Evolutionary conservation across 2,113 vertebrate species (phyloP).

Genomic region (Tricholaema leucomelas): DNA sequence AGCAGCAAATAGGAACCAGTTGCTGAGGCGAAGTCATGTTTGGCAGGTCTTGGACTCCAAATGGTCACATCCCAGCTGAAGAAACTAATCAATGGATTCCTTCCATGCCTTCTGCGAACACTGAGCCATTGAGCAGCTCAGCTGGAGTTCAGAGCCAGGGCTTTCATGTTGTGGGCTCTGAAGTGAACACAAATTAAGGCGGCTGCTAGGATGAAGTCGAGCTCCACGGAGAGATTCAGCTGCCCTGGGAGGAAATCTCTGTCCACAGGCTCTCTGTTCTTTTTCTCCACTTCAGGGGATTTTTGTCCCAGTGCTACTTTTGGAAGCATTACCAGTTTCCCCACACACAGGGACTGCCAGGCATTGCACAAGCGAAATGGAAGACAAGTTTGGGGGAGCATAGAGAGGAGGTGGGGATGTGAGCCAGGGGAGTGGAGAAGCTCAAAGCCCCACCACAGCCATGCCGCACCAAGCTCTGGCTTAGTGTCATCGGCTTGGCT

Average conservation of each 20-base stretch:
- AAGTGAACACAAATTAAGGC: slow-evolving; percentile 60
- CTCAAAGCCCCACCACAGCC: background rate
- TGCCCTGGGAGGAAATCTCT: background rate
- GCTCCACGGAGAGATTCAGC: background rate
- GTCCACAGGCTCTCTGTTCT: background rate
- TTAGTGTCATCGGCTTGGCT: background rate
- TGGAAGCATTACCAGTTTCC: background rate
- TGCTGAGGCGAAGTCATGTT: slow-evolving; percentile 53
- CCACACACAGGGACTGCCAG: fast-evolving
- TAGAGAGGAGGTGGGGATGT: background rate
- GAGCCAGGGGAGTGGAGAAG: background rate
- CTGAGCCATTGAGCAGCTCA: slow-evolving; percentile 61
- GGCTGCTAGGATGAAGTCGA: background rate
- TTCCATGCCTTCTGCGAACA: slow-evolving; percentile 61
- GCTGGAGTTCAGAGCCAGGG: slow-evolving; percentile 51
- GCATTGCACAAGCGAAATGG: background rate
- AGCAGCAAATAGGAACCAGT: slow-evolving; percentile 65
- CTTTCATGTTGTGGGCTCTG: slow-evolving; percentile 62
- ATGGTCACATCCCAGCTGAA: slow-evolving; percentile 61
- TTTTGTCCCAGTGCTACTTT: background rate
- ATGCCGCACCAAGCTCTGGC: background rate
- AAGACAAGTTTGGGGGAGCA: background rate
- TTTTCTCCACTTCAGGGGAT: background rate
- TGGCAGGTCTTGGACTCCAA: slow-evolving; percentile 46
- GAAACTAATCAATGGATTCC: slow-evolving; percentile 65